A percentile compares a stretch with the other conserved stretches of the same genome.
Conservation (phyloP, 2,888 invertebrate genomes). For the Cistogaster globosa region DNA sequence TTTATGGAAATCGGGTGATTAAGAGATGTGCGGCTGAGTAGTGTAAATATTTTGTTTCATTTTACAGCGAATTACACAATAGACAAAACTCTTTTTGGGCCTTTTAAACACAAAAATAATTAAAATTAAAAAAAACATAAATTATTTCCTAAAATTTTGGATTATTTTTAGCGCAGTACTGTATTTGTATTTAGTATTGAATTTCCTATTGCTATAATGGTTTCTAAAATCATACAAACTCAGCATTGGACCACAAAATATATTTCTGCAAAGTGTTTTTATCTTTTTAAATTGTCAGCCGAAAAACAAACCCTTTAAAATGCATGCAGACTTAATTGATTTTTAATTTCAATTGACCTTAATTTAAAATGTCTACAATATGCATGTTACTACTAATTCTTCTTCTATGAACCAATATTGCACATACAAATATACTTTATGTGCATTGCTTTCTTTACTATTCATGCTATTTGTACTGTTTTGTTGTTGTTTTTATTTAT, state of each 20-base stretch:
- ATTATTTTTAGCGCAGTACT: too few species aligned
- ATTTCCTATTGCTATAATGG: background rate
- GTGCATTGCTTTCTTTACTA: slow-evolving; percentile 3
- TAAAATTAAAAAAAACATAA: too few species aligned
- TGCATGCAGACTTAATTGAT: slow-evolving; percentile 62
- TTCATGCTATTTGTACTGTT: background rate
- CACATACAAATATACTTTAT: background rate
- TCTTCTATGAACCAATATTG: slow-evolving; percentile 16
- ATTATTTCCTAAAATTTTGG: too few species aligned
- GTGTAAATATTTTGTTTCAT: too few species aligned
- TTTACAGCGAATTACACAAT: too few species aligned
- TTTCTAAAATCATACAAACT: too few species aligned
- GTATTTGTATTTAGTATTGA: background rate
- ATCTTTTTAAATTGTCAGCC: background rate
- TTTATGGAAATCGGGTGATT: too few species aligned
- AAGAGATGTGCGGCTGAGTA: too few species aligned
- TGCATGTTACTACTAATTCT: slow-evolving; percentile 47
- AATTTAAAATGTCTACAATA: slow-evolving; percentile 58
- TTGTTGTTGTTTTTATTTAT: background rate
- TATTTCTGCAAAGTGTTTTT: too few species aligned
- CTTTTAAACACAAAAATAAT: too few species aligned
- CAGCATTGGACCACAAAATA: too few species aligned
- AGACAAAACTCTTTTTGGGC: too few species aligned
- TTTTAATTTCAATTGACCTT: slow-evolving; percentile 69
- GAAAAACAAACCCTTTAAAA: slow-evolving; percentile 48